These are phyloP conservation scores for Prionace glauca DNA, from an alignment of 2,797 vertebrate genomes.

Conservation along the genomic window DNA sequence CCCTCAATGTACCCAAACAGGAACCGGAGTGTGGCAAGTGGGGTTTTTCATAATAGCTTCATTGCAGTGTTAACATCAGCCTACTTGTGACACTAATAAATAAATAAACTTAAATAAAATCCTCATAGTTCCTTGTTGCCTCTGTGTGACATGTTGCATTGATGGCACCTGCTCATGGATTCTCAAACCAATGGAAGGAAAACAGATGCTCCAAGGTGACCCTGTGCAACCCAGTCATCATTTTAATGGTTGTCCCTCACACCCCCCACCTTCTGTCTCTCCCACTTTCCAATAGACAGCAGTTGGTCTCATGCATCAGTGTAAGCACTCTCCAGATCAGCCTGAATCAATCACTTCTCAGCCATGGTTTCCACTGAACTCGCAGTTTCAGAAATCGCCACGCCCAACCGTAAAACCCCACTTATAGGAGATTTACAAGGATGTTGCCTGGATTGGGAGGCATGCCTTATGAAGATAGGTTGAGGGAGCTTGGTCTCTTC, in stretches of 20 bases:
- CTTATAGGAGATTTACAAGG: no score
- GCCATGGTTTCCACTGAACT: not conserved
- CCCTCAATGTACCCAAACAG: no score
- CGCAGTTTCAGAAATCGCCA: not conserved
- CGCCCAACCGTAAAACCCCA: not conserved
- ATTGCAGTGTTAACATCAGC: no score
- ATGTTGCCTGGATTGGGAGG: no score
- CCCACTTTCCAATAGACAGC: not conserved
- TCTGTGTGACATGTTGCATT: not conserved
- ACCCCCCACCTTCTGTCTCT: no score
- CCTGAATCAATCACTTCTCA: not conserved
- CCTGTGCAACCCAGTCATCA: not conserved
- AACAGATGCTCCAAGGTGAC: not conserved
- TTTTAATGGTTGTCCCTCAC: not conserved
- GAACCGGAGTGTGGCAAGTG: no score
- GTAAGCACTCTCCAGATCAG: not conserved
- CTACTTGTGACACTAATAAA: no score
- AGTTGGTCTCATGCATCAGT: not conserved
- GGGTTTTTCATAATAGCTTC: no score
- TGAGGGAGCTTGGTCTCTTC: no score
- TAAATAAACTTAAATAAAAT: no score
- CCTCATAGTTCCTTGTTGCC: no score
- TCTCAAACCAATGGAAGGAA: not conserved
- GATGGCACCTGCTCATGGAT: not conserved
- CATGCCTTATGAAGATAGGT: no score